A percentile compares a stretch with the other conserved stretches of the same genome.
These are phyloP conservation scores for Trichonephila clavipes DNA, from an alignment of 1,140 invertebrate species.

Conservation along the genomic window DNA sequence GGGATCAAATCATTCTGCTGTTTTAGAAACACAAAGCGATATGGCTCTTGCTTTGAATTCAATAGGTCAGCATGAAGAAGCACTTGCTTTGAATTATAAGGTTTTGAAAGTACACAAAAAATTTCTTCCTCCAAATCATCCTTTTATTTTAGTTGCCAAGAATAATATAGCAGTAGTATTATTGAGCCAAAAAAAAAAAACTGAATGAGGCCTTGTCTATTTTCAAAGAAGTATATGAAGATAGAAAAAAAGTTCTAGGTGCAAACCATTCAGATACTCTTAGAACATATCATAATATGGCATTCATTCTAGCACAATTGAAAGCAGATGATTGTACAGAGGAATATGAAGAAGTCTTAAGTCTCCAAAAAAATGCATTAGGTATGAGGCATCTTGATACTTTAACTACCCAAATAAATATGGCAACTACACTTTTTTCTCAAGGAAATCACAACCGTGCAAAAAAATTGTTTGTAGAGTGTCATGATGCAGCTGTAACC, in stretches of 20 bases:
- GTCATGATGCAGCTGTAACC: not conserved
- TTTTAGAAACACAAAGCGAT: slow-evolving; percentile 76
- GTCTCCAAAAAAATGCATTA: slow-evolving; percentile 60
- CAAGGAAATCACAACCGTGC: slow-evolving; percentile 54
- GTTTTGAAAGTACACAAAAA: slow-evolving; percentile 6
- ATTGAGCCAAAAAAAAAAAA: not conserved
- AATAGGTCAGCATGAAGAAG: slow-evolving; percentile 77
- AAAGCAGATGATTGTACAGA: slow-evolving; percentile 57
- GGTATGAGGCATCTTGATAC: slow-evolving; percentile 71
- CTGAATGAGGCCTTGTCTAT: slow-evolving; percentile 53
- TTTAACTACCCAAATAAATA: slow-evolving; percentile 61
- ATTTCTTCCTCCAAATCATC: not conserved
- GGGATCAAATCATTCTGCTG: slow-evolving; percentile 77
- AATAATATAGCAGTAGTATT: slow-evolving; percentile 63
- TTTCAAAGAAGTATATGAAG: slow-evolving; percentile 78
- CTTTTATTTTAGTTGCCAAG: slow-evolving; percentile 26
- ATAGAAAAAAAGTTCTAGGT: slow-evolving; percentile 78
- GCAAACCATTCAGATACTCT: slow-evolving; percentile 78
- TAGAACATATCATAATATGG: slow-evolving; percentile 75
- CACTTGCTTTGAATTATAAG: slow-evolving; percentile 72
- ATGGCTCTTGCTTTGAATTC: slow-evolving; percentile 77
- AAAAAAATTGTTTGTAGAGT: slow-evolving; percentile 17
- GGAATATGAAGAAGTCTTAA: slow-evolving; percentile 49
- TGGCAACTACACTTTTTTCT: slow-evolving; percentile 25
- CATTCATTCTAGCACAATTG: slow-evolving; percentile 46